Percentiles rank a stretch among this genome's conserved stretches.
phyloP scores from a whole-genome alignment of 2,113 vertebrate species.

The Anolis sagrei region DNA sequence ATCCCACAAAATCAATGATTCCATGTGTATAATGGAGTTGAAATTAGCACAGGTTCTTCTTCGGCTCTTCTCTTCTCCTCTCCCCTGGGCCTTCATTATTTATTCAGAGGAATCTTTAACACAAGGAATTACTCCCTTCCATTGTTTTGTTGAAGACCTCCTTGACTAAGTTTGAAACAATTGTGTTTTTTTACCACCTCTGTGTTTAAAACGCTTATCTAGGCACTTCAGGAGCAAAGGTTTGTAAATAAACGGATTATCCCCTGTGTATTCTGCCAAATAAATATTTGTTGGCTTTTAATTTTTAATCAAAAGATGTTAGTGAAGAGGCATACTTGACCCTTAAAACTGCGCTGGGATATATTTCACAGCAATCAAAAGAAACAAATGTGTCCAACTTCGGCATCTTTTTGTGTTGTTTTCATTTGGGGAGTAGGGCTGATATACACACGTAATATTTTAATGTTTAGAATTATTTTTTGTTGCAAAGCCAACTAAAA shows the following conservation, averaged over 20 bases:
- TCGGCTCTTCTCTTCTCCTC: background rate
- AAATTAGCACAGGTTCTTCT: slow-evolving; percentile 50
- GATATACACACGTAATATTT: background rate
- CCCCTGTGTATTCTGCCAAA: slow-evolving; percentile 3
- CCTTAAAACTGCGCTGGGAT: background rate
- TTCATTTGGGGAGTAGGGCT: background rate
- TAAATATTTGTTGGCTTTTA: slow-evolving; percentile 1
- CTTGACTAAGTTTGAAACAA: background rate
- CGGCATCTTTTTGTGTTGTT: background rate
- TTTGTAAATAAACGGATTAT: background rate
- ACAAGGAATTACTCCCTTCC: slow-evolving; percentile 45
- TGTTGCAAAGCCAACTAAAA: background rate
- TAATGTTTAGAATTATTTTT: background rate
- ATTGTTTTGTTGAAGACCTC: background rate
- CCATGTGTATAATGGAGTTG: slow-evolving; percentile 50
- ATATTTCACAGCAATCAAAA: slow-evolving; percentile 6
- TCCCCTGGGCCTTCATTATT: slow-evolving; percentile 36
- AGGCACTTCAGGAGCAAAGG: slow-evolving; percentile 9
- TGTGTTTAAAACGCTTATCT: slow-evolving; percentile 6
- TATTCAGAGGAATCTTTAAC: slow-evolving; percentile 53
- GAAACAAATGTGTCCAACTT: background rate
- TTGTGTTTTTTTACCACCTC: background rate
- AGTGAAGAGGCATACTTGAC: background rate
- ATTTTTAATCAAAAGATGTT: background rate
- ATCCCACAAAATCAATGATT: slow-evolving; percentile 38